These are phyloP conservation scores for Phoebastria nigripes DNA, from an alignment of 2,797 vertebrate species.

Conservation along the genomic window DNA sequence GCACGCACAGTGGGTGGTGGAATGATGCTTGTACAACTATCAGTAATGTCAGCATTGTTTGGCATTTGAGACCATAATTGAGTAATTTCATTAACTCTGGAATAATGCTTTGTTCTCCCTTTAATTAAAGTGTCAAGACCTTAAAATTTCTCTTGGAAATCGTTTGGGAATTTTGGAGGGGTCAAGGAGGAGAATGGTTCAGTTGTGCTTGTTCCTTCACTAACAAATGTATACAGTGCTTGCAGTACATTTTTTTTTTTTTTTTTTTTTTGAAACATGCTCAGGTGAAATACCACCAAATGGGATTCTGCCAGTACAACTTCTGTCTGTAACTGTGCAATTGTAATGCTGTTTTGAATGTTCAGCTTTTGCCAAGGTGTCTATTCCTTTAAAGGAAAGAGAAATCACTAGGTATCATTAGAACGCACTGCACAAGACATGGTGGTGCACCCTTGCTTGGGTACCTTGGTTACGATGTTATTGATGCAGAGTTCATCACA, in stretches of 20 bases:
- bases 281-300: not conserved
- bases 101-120: not conserved
- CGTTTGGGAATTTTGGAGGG: not conserved
- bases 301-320: not conserved
- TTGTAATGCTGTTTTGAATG: not conserved
- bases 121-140: not conserved
- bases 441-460: not conserved
- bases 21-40: not conserved
- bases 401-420: not conserved
- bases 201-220: not conserved
- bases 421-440: not conserved
- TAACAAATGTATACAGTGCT: not conserved
- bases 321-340: not conserved
- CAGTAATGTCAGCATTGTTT: not conserved
- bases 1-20: accelerated
- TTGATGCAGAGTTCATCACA: not conserved
- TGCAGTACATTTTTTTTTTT: not conserved
- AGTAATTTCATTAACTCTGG: not conserved
- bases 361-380: not conserved
- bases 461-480: not conserved
- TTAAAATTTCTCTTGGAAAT: not conserved
- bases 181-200: not conserved
- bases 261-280: not conserved
- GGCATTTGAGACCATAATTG: not conserved
- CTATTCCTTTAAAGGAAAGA: not conserved